Evolutionary conservation across 2,888 invertebrate genomes (phyloP).

Genomic region (Noctua comes): DNA sequence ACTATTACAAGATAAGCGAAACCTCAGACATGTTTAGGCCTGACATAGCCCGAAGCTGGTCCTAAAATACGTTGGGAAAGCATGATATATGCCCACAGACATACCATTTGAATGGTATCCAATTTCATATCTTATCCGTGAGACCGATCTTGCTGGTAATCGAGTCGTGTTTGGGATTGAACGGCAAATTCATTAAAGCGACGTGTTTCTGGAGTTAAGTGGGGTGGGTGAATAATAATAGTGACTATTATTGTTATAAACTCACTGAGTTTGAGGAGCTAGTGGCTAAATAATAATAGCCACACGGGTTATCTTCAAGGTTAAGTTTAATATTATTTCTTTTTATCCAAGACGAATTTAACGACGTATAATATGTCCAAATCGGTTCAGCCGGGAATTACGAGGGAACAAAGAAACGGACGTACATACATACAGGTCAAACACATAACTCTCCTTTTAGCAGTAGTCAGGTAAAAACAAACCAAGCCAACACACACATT

Average conservation of each 20-base stretch:
- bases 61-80: slow-evolving; percentile 13
- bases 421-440: background rate
- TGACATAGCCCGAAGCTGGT: background rate
- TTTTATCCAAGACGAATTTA: no score
- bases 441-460: background rate
- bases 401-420: background rate
- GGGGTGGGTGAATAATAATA: background rate
- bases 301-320: no score
- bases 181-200: slow-evolving; percentile 27
- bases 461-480: background rate
- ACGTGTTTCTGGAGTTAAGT: background rate
- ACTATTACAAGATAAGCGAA: slow-evolving; percentile 15
- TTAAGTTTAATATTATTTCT: no score
- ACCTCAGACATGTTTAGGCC: background rate
- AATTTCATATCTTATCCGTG: slow-evolving; percentile 47
- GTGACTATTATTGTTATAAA: no score
- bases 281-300: no score
- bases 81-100: slow-evolving; percentile 12
- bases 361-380: background rate
- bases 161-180: slow-evolving; percentile 13
- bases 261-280: no score
- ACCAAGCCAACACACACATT: background rate
- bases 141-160: slow-evolving; percentile 36
- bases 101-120: slow-evolving; percentile 47
- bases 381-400: background rate